Conservation (phyloP, 37 sponge, comb jelly and placozoan species). For the Axinella damicornis region DNA sequence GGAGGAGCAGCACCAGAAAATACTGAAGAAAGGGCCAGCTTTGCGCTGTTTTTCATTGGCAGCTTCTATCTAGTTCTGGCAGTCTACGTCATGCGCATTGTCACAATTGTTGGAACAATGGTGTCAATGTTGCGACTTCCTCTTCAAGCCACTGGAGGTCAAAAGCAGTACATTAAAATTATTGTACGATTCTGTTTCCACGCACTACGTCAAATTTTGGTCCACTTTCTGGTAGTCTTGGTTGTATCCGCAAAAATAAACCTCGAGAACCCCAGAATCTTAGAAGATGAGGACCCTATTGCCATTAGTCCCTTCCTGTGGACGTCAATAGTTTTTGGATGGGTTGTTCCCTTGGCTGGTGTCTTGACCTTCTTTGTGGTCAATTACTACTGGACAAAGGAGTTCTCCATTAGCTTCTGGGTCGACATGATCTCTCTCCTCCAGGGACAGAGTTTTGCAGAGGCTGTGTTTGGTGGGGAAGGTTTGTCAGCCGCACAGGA, state of each 20-base stretch:
- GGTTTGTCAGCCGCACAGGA: neutral
- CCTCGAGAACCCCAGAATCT: constrained; percentile 57
- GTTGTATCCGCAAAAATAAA: constrained; percentile 37
- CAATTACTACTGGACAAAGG: constrained; percentile 52
- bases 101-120: constrained; percentile 14
- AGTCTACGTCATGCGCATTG: constrained; percentile 43
- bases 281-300: no score
- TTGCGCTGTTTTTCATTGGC: constrained; percentile 33
- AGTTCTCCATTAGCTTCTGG: constrained; percentile 54
- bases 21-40: neutral
- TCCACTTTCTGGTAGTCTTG: constrained; percentile 28
- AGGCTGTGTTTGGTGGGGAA: constrained; percentile 42
- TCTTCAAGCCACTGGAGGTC: no score
- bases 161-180: no score
- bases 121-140: no score
- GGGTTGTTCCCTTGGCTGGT: no score
- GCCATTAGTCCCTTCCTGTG: constrained; percentile 29
- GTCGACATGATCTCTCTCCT: constrained; percentile 54
- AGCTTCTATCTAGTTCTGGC: constrained; percentile 47
- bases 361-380: constrained; percentile 43
- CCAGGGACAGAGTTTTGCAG: constrained; percentile 44
- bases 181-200: no score
- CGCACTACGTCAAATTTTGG: constrained; percentile 33
- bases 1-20: neutral
- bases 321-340: constrained; percentile 11